Evolutionary conservation across 2,797 vertebrate genomes (phyloP).

Genomic region (Masticophis lateralis): DNA sequence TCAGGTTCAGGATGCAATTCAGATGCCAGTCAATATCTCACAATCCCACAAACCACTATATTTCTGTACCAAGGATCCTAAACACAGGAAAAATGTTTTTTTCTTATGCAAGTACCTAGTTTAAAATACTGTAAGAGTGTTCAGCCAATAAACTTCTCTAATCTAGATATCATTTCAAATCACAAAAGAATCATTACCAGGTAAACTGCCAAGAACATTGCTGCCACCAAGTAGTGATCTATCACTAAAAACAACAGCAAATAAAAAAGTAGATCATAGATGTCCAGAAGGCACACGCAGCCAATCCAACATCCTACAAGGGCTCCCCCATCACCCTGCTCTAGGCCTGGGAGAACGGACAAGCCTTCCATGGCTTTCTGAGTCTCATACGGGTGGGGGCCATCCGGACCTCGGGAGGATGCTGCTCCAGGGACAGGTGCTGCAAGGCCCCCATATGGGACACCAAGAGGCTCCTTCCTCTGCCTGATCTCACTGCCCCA

Average conservation of each 20-base stretch:
- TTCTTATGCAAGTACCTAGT: too few relatives aligned
- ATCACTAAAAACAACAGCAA: not conserved
- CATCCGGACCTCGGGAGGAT: not conserved
- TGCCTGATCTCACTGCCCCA: not conserved
- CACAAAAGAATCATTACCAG: not conserved
- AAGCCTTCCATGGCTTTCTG: not conserved
- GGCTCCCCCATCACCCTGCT: not conserved
- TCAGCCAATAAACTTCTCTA: not conserved
- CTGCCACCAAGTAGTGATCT: not conserved
- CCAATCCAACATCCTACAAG: not conserved
- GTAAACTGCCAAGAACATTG: fast-evolving
- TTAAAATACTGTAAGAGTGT: not conserved
- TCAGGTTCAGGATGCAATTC: not conserved
- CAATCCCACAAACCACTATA: not conserved
- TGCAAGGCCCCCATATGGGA: not conserved
- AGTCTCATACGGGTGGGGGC: not conserved
- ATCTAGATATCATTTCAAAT: not conserved
- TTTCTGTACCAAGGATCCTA: not conserved
- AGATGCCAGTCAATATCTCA: too few relatives aligned
- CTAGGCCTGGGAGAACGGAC: not conserved
- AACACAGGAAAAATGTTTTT: not conserved
- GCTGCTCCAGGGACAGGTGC: not conserved
- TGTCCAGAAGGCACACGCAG: not conserved
- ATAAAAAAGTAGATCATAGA: not conserved
- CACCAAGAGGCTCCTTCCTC: not conserved